phyloP scores from a whole-genome alignment of 2,797 vertebrate genomes.

The Octomys mimax region DNA sequence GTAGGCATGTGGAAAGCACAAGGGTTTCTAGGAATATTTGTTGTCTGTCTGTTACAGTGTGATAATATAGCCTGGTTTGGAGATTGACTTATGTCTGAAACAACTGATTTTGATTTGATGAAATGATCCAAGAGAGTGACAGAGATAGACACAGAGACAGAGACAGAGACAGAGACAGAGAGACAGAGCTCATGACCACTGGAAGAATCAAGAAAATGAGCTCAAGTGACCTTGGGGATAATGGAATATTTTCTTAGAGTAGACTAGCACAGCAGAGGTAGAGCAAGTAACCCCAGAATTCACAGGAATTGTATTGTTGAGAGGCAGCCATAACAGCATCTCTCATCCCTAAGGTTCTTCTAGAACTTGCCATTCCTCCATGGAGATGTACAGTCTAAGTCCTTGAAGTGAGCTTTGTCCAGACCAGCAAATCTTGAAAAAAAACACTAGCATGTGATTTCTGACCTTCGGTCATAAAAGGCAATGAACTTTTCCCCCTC shows the following conservation, averaged over 20 bases:
- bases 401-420: not conserved
- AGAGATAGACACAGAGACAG: not conserved
- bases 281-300: not conserved
- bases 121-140: not conserved
- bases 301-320: not conserved
- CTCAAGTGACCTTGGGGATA: not conserved
- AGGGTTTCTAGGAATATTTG: not conserved
- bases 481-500: not conserved
- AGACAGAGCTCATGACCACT: not conserved
- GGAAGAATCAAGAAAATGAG: conserved; percentile 6
- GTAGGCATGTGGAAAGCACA: not conserved
- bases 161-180: not conserved
- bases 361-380: not conserved
- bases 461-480: not conserved
- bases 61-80: not conserved
- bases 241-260: not conserved
- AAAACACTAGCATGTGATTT: not conserved
- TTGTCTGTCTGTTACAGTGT: not conserved
- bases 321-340: not conserved
- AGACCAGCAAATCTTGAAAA: not conserved
- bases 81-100: not conserved
- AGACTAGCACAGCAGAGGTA: not conserved
- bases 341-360: not conserved
- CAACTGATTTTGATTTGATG: not conserved
- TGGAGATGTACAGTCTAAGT: not conserved